phyloP scores from a whole-genome alignment of 2,797 vertebrate genomes.

The Naso thynnoides region DNA sequence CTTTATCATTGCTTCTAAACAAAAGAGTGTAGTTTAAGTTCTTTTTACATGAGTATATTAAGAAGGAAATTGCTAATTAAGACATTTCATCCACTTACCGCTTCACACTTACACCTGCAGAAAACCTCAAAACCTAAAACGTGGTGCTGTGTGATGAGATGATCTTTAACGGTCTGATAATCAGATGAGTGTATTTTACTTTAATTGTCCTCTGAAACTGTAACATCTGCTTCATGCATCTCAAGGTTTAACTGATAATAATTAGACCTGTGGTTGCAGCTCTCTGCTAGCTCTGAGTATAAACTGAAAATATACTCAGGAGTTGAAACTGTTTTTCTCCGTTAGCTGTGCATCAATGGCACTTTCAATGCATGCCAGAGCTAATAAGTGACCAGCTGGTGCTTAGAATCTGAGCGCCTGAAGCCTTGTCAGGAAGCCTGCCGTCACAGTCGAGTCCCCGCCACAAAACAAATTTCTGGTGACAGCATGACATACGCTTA shows the following conservation, averaged over 20 bases:
- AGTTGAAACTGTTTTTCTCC: slow-evolving; percentile 60
- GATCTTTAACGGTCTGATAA: slow-evolving; percentile 1
- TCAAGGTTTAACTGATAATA: slow-evolving; percentile 18
- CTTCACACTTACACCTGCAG: neutral
- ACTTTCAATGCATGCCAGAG: slow-evolving; percentile 61
- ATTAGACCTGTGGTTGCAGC: slow-evolving; percentile 3
- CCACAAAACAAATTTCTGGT: slow-evolving; percentile 63
- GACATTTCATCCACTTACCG: neutral
- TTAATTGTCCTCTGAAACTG: slow-evolving; percentile 13
- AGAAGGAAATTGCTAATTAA: neutral
- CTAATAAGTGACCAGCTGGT: slow-evolving; percentile 75
- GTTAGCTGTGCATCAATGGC: slow-evolving; percentile 65
- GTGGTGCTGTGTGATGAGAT: neutral
- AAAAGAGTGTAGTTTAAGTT: neutral
- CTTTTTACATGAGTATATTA: slow-evolving; percentile 2
- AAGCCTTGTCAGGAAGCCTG: slow-evolving; percentile 59
- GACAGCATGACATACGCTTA: slow-evolving; percentile 64
- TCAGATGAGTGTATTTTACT: neutral
- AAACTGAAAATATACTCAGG: slow-evolving; percentile 33
- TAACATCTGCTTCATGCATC: slow-evolving; percentile 16
- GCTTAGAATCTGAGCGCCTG: slow-evolving; percentile 50
- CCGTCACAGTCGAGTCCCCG: slow-evolving; percentile 41
- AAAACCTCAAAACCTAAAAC: neutral
- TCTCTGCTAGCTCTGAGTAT: slow-evolving; percentile 25
- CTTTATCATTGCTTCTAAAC: slow-evolving; percentile 3